These are phyloP conservation scores for Caenorhabditis sp. DNA, from an alignment of 2,888 invertebrate genomes.

Conservation along the genomic window DNA sequence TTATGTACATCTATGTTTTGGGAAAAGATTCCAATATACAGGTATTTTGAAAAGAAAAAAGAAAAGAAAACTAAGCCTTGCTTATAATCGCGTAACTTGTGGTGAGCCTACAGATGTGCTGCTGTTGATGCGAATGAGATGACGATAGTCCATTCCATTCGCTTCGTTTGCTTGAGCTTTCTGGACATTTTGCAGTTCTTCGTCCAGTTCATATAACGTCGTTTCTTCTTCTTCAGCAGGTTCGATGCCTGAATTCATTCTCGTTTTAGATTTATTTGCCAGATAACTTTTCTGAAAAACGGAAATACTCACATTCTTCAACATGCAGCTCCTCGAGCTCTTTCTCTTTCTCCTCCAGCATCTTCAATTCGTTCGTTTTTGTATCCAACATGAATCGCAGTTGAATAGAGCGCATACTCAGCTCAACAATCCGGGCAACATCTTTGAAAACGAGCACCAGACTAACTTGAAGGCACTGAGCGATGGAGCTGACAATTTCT, in stretches of 20 bases:
- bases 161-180: conserved; percentile 24
- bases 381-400: conserved; percentile 64
- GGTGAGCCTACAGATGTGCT: conserved; percentile 48
- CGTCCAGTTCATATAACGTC: conserved; percentile 53
- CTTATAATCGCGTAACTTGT: conserved; percentile 46
- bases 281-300: no score
- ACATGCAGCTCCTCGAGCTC: conserved; percentile 42
- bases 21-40: conserved; percentile 13
- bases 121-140: conserved; percentile 60
- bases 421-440: conserved; percentile 95
- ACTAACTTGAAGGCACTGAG: conserved; percentile 60
- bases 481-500: conserved; percentile 66
- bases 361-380: conserved; percentile 62
- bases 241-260: no score
- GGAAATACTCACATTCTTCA: conserved; percentile 43
- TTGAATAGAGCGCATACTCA: conserved; percentile 90
- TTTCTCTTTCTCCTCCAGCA: conserved; percentile 58
- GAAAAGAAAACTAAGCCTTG: no score
- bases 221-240: conserved; percentile 37
- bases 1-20: conserved; percentile 15
- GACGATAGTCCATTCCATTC: conserved; percentile 42
- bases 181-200: conserved; percentile 56
- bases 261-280: no score
- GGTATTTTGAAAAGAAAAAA: conserved; percentile 11
- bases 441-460: conserved; percentile 85